Base-by-base conservation (phyloP, 2,888 invertebrate genomes). In the Agelastica alni region DNA sequence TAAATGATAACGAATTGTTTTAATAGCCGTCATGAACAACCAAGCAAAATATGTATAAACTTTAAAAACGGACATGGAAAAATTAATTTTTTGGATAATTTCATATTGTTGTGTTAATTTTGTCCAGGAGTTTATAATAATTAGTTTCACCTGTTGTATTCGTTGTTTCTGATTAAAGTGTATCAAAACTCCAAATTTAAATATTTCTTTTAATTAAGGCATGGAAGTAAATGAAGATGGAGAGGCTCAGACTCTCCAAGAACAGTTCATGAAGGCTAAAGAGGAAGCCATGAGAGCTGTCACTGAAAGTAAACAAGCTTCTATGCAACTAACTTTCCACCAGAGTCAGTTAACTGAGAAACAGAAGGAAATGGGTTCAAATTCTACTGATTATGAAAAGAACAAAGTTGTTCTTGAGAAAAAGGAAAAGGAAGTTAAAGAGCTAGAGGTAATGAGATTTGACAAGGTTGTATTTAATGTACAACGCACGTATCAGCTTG, bases 251-350 rank as follows among this genome's bases (percentile, higher is more conserved):
- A 91, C 96, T 0, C 79, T 97, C 47, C 91, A 93, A 72, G 92
- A 94, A 62, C 95, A 95, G 73, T 82, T 96, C 13, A 94, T 94
- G 74, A 84, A 82, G 69, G 89, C 90, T 0, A 88, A 91, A 71
- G 85, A 88, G 64, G 85, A 83, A 45, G 83, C 88, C 0, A 85
- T 88, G 5, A 85, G 87, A 68, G 88, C 91, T 0, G 84, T 87
- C 57, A 94, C 93, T 0, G 87, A 89, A 59, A 84, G 86, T 7
- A 87, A 91, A 61, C 88, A 89, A 61, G 85, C 87, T 12, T 81
- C 84, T 49, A 91, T 93, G 89, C 87, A 87, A 71, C 75, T 87
- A 61, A 79, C 79, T 14, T 87, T 89, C 65, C 82, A 81, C 3
- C 82, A 82, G 51, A 79, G 78, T 42, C 78, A 87, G 22, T 77